These are phyloP conservation scores for Actinostola sp. DNA, from an alignment of 92 coral and sea anemone species.

Conservation along the genomic window DNA sequence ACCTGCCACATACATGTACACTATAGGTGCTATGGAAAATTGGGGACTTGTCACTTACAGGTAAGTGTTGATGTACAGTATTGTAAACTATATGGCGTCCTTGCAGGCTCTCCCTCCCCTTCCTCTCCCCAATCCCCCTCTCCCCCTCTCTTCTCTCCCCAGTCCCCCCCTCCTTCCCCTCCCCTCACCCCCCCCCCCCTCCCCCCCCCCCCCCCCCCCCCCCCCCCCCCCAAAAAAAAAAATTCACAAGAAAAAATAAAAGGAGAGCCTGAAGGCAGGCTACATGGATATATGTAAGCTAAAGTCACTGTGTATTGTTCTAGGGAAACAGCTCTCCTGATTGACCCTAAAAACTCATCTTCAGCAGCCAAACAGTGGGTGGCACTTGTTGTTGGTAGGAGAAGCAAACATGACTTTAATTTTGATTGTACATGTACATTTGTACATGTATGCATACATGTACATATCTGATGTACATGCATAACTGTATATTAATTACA, in stretches of 20 bases:
- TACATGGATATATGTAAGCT: too few relatives aligned
- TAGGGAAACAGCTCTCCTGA: constrained; percentile 96
- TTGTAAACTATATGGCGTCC: not conserved
- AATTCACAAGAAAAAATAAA: too few relatives aligned
- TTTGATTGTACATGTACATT: too few relatives aligned
- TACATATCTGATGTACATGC: too few relatives aligned
- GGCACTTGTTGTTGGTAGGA: constrained; percentile 93
- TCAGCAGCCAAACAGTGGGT: constrained; percentile 98
- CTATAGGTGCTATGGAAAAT: constrained; percentile 97
- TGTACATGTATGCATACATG: too few relatives aligned
- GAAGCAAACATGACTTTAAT: not conserved
- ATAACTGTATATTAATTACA: too few relatives aligned
- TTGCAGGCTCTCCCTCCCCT: not conserved
- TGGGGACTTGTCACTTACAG: constrained; percentile 99
- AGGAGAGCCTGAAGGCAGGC: too few relatives aligned
- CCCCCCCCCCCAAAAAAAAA: too few relatives aligned
- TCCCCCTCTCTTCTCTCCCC: not conserved
- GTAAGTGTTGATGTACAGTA: constrained; percentile 20
- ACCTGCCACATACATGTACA: not conserved
- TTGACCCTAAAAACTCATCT: constrained; percentile 94
- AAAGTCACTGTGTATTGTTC: too few relatives aligned
- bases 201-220: not conserved
- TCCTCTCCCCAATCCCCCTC: not conserved
- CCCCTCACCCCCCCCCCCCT: too few relatives aligned
- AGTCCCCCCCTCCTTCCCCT: not conserved